Evolutionary conservation across 1,140 invertebrate species (phyloP), one percentile per base, ranked within the genome.

Genomic region (Lucilia sericata): DNA sequence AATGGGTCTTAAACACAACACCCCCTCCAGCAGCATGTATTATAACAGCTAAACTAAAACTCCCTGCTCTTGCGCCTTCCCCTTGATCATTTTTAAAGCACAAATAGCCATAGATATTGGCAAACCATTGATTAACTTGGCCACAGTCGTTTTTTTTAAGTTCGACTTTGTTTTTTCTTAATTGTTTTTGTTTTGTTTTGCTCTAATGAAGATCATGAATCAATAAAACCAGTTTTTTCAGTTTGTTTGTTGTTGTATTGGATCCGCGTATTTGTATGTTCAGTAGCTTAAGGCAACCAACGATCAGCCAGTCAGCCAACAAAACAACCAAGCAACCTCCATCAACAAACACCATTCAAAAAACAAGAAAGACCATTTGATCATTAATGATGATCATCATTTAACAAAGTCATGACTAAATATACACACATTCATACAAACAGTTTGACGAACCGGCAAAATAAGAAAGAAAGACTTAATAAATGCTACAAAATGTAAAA

Each of bases 321-420:
- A 7, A 42, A 42, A 42, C 42, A 42, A 42, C 42, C 5, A 42
- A 10, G 7, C 42, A 42, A 42, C 42, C 42, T 42, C 42, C 42
- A 42, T 42, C 42, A 42, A 0, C 13, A 55, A 14, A 12, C 12
- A 55, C 51, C 51, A 55, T 55, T 55, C 51, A 55, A 55, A 13
- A 30, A n/a, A 13, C 12, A 55, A 55, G 8, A 55, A 55, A 14
- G 51, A 55, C 12, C 51, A 55, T 55, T 55, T 17, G 12, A 55
- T n/a, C 51, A 55, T 55, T 55, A 55, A 55, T 55, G 51, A 55
- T 55, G 51, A 55, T 55, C 51, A 55, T 55, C 51, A 55, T 55
- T 55, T 55, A 55, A 13, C 51, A 55, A 55, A 55, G 51, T 55
- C 51, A 55, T 55, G 51, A 55, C 51, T 55, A 55, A 55, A 55